phyloP scores from a whole-genome alignment of 2,888 invertebrate genomes.

The Parnassius glacialis region DNA sequence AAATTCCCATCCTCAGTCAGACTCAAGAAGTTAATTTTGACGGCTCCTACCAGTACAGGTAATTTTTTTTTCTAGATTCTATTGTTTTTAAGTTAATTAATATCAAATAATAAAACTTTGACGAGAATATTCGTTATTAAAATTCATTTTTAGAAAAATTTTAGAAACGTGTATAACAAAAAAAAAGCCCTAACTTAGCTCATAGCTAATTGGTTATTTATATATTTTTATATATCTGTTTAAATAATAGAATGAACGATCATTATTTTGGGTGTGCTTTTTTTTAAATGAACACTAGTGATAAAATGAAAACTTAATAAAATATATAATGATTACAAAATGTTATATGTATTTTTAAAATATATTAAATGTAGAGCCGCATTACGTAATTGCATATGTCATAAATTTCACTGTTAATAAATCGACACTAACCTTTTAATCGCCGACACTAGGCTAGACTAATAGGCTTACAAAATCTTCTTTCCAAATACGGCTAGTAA shows the following conservation, averaged over 20 bases:
- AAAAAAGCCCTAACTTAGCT: no score
- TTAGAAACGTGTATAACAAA: no score
- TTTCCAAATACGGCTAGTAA: constrained; percentile 11
- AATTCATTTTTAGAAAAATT: no score
- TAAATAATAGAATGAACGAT: no score
- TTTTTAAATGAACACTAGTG: no score
- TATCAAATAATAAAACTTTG: no score
- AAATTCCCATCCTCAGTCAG: constrained; percentile 83
- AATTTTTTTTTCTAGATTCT: constrained; percentile 28
- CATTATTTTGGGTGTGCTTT: no score
- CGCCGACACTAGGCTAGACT: constrained; percentile 3
- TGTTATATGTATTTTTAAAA: neutral
- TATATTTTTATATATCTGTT: no score
- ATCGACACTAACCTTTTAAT: constrained; percentile 8
- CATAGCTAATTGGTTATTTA: no score
- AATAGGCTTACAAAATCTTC: constrained; percentile 5
- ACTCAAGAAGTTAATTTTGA: constrained; percentile 78
- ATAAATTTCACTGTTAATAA: constrained; percentile 1
- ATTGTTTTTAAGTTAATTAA: neutral
- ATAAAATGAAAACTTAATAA: no score
- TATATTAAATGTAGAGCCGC: neutral
- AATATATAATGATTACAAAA: neutral
- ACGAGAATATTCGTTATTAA: no score
- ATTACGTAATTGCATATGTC: neutral
- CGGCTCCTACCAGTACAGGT: constrained; percentile 84